These are phyloP conservation scores for Centropus bengalensis DNA, from an alignment of 2,113 vertebrate species.

Conservation along the genomic window DNA sequence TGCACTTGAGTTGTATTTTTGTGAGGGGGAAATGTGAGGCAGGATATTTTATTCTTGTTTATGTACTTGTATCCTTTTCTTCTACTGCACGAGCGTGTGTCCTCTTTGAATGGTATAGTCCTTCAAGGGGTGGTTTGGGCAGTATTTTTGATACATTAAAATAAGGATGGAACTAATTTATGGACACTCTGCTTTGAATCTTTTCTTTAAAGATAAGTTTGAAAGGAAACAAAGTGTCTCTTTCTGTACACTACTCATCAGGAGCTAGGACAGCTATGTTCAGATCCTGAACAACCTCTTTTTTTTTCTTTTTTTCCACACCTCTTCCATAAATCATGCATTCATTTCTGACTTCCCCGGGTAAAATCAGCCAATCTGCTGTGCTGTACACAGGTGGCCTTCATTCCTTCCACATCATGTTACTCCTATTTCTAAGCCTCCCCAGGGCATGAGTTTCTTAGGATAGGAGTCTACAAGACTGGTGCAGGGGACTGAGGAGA, in stretches of 20 bases:
- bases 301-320: background rate
- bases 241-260: background rate
- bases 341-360: conserved; percentile 30
- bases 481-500: accelerated
- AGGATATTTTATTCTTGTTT: conserved; percentile 36
- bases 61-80: conserved; percentile 27
- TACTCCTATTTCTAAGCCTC: background rate
- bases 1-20: background rate
- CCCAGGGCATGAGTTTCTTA: background rate
- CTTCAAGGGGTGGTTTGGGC: conserved; percentile 9
- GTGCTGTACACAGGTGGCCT: background rate
- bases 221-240: conserved; percentile 5
- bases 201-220: conserved; percentile 38
- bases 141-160: conserved; percentile 28
- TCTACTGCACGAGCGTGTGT: background rate
- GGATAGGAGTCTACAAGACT: background rate
- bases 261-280: background rate
- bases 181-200: background rate
- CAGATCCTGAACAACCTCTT: background rate
- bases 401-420: background rate
- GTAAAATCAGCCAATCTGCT: background rate
- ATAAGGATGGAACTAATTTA: conserved; percentile 27
- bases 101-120: background rate
- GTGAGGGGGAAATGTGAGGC: background rate
- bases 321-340: background rate